Evolutionary conservation across 2,797 vertebrate genomes (phyloP), one percentile per base, ranked within the genome.

Genomic region (Microhierax caerulescens): DNA sequence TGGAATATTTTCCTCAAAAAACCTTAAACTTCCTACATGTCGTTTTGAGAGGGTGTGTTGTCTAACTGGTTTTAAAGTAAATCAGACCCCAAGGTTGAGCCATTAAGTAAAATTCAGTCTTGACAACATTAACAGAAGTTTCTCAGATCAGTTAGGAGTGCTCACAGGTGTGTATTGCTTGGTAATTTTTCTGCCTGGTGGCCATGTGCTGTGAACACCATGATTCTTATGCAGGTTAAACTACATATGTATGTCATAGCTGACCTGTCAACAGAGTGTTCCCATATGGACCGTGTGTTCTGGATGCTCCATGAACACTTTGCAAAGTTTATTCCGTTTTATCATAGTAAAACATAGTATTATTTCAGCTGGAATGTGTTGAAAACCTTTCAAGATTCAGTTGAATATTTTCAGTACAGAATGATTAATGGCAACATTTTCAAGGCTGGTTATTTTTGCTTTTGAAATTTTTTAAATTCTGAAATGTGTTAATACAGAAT

Each of bases 11-110:
- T 60, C n/a, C 43, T 73, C 1, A 39, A 30, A 87, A 80, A 56
- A 10, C 8, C 17, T 56, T 1, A 3, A 23, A 27, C 13, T 56
- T 68, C 13, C 7, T 19, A 5, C 0, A 0, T 54, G 19, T 63
- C 0, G 0, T 51, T 63, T 94, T 51, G 14, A 50, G 15, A 61
- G 25, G 4, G 1, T 41, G 8, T 69, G 45, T 59, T 60, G 18
- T 73, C 45, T 19, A 7, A 63, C 10, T 39, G 32, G 10, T 91
- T 93, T 67, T 37, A 16, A 80, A 45, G 20, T 18, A 37, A 85
- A 61, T 12, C 16, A 27, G n/a, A 27, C 13, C 47, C 39, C n/a
- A 30, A 59, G 45, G 27, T 13, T 47, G 24, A 67, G 10, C 30
- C 3, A 2, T 85, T 79, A 39, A 70, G 21, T 82, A 7, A 69